These are phyloP conservation scores for Xenops minutus DNA, from an alignment of 2,797 vertebrate genomes.

Conservation along the genomic window DNA sequence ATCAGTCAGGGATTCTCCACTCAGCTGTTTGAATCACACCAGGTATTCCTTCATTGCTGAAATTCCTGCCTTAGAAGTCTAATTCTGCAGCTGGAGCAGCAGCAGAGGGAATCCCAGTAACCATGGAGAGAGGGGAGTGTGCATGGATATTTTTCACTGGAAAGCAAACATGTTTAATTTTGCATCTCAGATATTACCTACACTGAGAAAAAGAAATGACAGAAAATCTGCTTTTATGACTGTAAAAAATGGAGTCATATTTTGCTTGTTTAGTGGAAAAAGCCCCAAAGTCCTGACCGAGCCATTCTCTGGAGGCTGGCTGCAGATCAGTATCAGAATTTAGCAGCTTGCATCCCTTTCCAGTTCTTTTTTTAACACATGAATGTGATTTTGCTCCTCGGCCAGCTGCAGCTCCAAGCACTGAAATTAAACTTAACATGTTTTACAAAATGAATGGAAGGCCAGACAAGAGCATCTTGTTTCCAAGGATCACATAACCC, in stretches of 20 bases:
- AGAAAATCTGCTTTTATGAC: not conserved
- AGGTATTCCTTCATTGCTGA: conserved; percentile 39
- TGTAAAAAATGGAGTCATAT: not conserved
- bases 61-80: conserved; percentile 1
- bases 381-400: conserved; percentile 52
- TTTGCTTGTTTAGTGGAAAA: conserved; percentile 46
- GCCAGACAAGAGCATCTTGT: conserved; percentile 54
- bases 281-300: conserved; percentile 26
- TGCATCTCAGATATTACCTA: not conserved
- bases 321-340: conserved; percentile 48
- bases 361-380: conserved; percentile 45
- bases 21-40: not conserved
- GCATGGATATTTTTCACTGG: not conserved
- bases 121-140: not conserved
- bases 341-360: conserved; percentile 52
- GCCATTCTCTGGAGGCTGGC: conserved; percentile 36
- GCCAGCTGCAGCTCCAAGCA: conserved; percentile 52
- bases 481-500: conserved; percentile 51
- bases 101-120: not conserved
- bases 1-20: not conserved
- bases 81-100: conserved; percentile 24
- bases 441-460: conserved; percentile 63
- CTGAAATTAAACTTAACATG: conserved; percentile 60
- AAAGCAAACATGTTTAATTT: not conserved
- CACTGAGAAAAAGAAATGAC: not conserved